phyloP scores from a whole-genome alignment of 2,797 vertebrate genomes.

The Fundulus diaphanus region DNA sequence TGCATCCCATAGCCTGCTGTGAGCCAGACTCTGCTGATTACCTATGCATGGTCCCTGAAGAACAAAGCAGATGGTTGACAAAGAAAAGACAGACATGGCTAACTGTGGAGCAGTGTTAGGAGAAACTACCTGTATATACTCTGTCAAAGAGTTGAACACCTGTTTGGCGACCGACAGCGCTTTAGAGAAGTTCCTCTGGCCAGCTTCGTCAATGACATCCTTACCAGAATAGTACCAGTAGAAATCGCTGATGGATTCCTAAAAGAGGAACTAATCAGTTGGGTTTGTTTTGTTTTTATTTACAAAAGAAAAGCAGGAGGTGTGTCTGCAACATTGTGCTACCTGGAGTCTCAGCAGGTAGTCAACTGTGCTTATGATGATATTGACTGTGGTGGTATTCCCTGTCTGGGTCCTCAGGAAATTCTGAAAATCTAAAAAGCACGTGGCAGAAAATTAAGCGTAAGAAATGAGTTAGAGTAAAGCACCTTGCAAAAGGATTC shows the following conservation, averaged over 20 bases:
- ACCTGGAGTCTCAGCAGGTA: constrained; percentile 97
- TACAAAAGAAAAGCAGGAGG: neutral
- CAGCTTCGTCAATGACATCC: constrained; percentile 95
- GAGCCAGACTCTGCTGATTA: constrained; percentile 97
- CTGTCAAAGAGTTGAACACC: constrained; percentile 99
- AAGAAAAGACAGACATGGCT: neutral
- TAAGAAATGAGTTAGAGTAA: neutral
- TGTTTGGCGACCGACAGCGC: constrained; percentile 96
- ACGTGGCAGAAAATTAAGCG: neutral
- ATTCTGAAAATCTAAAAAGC: constrained; percentile 93
- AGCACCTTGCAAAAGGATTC: neutral
- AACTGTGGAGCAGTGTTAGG: neutral
- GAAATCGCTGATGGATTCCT: constrained; percentile 99
- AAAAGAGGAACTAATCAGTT: constrained; percentile 26
- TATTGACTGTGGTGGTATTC: constrained; percentile 97
- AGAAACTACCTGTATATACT: constrained; percentile 94
- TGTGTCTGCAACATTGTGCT: constrained; percentile 5
- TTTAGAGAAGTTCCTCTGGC: constrained; percentile 97
- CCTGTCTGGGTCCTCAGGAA: constrained; percentile 97
- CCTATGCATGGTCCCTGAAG: constrained; percentile 93
- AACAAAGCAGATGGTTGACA: constrained; percentile 10
- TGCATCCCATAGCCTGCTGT: constrained; percentile 97
- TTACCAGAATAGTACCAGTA: constrained; percentile 99
- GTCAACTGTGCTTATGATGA: constrained; percentile 98
- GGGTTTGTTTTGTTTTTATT: neutral